These are phyloP conservation scores for Sceloporus tristichus DNA, from an alignment of 2,113 vertebrate genomes.

Conservation along the genomic window DNA sequence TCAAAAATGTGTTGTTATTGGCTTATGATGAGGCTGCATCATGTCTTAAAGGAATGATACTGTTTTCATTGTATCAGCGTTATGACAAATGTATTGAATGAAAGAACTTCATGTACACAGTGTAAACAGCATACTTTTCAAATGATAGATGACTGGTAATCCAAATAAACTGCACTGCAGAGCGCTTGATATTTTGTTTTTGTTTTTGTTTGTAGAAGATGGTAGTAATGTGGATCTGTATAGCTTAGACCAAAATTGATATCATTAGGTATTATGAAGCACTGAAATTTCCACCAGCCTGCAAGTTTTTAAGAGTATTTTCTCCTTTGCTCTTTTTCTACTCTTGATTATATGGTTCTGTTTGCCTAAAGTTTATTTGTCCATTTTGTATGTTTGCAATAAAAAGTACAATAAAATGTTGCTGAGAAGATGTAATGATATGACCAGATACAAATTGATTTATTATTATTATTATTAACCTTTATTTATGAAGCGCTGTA, in stretches of 20 bases:
- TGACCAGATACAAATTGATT: too few species aligned
- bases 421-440: neutral
- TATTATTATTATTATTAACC: too few species aligned
- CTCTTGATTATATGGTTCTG: neutral
- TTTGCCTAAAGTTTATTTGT: neutral
- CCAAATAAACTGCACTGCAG: neutral
- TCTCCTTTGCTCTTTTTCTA: neutral
- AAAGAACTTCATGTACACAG: neutral
- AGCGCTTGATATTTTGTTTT: neutral
- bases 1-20: neutral
- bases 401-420: constrained; percentile 1
- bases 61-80: neutral
- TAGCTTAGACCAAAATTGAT: neutral
- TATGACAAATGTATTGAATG: neutral
- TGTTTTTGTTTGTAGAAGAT: neutral
- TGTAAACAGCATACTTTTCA: neutral
- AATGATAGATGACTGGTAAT: neutral
- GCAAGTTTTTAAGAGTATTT: neutral
- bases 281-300: neutral
- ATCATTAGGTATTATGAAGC: neutral
- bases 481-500: too few species aligned
- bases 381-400: constrained; percentile 7
- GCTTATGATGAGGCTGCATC: neutral
- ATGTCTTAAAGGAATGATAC: neutral
- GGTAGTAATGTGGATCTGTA: neutral